Base-by-base conservation (phyloP, 2,888 invertebrate species). In the Brassicogethes aeneus region DNA sequence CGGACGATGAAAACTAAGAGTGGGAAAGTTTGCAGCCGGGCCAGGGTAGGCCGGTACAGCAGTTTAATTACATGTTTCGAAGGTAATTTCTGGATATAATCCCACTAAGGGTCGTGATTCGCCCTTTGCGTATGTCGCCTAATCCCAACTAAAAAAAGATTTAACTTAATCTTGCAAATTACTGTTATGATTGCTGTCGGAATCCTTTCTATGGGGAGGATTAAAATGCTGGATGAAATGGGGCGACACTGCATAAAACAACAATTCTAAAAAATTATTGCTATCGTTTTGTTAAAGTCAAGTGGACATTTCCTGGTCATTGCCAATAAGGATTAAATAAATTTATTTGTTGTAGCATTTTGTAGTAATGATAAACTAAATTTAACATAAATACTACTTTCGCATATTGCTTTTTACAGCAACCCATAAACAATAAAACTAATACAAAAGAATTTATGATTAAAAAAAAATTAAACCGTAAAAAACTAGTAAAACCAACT, bases 61-160 rank as follows among this genome's bases (percentile, higher is more conserved):
- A n/a, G 23, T 23, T 23, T 23, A 23, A 23, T 23, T 23, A 23
- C 23, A 23, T 23, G 23, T 23, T 23, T 10, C 23, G 23, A 23
- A 23, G 23, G 23, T 23, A 23, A 23, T 23, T 23, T 23, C 23
- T 23, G 5, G 23, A 5, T 23, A 23, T 23, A 23, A 23, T 23
- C 23, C 23, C 23, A 23, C 23, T 23, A 23, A 23, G 23, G 23
- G 23, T 23, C 23, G 23, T 23, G 23, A 23, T 23, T 23, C 23
- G 23, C 23, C 23, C 23, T 23, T 7, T 10, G 23, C 23, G 23
- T 23, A 23, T 23, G 23, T 23, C 23, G 23, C 23, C 5, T 23
- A 23, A 23, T 23, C 23, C 23, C 23, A 23, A 23, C 23, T 23
- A 23, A 23, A 23, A 23, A 23, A 23, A 23, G 23, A 23, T 23